phyloP scores from a whole-genome alignment of 2,888 invertebrate species.

The Ormyrus rosae region DNA sequence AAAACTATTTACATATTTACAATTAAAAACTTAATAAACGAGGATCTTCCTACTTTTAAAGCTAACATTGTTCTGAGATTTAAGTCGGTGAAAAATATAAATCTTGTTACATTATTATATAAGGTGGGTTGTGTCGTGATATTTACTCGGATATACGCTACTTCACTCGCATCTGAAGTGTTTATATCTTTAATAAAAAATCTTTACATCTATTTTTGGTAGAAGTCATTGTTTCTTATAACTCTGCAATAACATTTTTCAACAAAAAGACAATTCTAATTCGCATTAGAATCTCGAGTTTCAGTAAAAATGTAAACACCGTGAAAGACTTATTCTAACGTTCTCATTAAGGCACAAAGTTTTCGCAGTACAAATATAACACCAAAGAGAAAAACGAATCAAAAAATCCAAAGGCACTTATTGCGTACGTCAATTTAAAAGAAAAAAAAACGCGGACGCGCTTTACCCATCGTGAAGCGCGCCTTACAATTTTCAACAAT shows the following conservation, averaged over 20 bases:
- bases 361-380: conserved; percentile 3
- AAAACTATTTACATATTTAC: conserved; percentile 55
- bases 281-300: conserved; percentile 28
- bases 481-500: conserved; percentile 22
- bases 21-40: conserved; percentile 26
- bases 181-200: conserved; percentile 50
- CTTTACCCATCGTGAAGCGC: conserved; percentile 5
- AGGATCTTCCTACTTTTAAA: conserved; percentile 47
- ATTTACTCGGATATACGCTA: conserved; percentile 23
- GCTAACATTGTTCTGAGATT: conserved; percentile 49
- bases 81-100: conserved; percentile 33
- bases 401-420: conserved; percentile 13
- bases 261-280: conserved; percentile 45
- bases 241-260: conserved; percentile 23
- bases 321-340: conserved; percentile 34
- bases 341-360: conserved; percentile 40
- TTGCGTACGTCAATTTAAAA: conserved; percentile 19
- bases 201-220: conserved; percentile 55
- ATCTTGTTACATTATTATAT: conserved; percentile 38
- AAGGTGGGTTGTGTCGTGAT: conserved; percentile 26
- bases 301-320: conserved; percentile 54
- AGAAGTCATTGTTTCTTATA: conserved; percentile 21
- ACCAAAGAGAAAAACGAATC: conserved; percentile 18
- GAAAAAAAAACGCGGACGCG: neutral
- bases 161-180: conserved; percentile 27